Percentiles rank a stretch among this genome's conserved stretches.
Conservation (phyloP, 2,797 vertebrate genomes). For the Pangasius sanitwongsei region DNA sequence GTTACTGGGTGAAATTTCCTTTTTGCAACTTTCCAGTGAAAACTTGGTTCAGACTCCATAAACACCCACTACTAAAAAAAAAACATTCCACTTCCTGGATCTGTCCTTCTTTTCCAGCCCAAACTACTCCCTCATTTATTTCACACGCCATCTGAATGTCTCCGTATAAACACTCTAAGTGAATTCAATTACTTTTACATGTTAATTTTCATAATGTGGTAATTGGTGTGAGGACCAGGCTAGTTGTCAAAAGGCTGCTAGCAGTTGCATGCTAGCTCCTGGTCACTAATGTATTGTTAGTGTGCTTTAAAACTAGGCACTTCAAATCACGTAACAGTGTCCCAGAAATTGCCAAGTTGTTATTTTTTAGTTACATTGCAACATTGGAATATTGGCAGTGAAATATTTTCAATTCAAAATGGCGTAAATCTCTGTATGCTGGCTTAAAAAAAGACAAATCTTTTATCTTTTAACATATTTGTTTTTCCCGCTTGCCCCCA, state of each 20-base stretch:
- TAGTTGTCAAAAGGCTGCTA: background rate
- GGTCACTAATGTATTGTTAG: background rate
- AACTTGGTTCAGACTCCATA: constrained; percentile 61
- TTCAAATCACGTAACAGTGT: background rate
- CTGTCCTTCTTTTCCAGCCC: constrained; percentile 17
- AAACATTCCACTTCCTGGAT: constrained; percentile 72
- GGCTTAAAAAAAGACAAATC: background rate
- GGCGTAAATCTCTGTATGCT: background rate
- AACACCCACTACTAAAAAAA: constrained; percentile 63
- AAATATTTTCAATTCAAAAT: background rate
- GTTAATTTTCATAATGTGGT: background rate
- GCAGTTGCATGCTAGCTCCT: background rate
- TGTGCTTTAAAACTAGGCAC: background rate
- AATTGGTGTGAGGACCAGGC: background rate
- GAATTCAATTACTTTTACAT: background rate
- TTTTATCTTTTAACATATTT: background rate
- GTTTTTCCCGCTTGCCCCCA: background rate
- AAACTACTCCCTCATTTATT: constrained; percentile 14
- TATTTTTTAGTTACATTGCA: background rate
- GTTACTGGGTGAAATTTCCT: constrained; percentile 22
- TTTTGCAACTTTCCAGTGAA: constrained; percentile 65
- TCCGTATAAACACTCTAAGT: no score
- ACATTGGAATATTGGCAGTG: background rate
- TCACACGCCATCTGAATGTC: constrained; percentile 5
- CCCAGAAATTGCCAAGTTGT: background rate